Evolutionary conservation across 1,140 invertebrate species (phyloP), one percentile per base, ranked within the genome.

Genomic region (Macrobrachium nipponense): DNA sequence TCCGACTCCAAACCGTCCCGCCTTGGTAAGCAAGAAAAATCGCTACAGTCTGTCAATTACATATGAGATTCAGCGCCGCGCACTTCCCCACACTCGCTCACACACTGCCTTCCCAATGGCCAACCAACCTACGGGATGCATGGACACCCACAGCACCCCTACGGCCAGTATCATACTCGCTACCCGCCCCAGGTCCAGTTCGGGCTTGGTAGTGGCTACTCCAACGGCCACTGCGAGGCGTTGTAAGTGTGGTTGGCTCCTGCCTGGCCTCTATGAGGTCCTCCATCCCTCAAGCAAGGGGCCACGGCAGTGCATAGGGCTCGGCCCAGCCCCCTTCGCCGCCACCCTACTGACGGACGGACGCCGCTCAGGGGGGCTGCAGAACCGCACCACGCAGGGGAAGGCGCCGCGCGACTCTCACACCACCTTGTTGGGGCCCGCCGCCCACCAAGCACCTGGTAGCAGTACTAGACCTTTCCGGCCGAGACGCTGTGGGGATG

Each of bases 21-120:
- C 76, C 82, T 89, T 66, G 88, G 85, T 59, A 89, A 89, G 76
- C 88, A 89, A 80, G 88, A 89, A 62, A 89, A 89, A 83, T 89
- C 88, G 79, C 87, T 89, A 59, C 88, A 89, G 82, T 89, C 88
- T 61, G 88, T 87, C n/a, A 89, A 89, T 82, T 89, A 89, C 82
- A 89, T 89, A 89, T 89, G 88, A 89, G 88, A 89, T 86, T 87
- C 87, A 89, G 88, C 88, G 88, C 86, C 86, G 88, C 88, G 88
- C 86, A 76, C 88, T 86, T 86, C 86, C 88, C 88, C 82, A 70
- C 88, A 87, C 86, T 87, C 88, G 88, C 88, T 87, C 86, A 87
- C 87, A 87, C 88, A 89, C 88, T 89, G 88, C 88, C 88, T 89
- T 87, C 80, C 83, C 79, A 85, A 83, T 59, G 88, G 86, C 86